Evolutionary conservation across 2,797 vertebrate species (phyloP).

Genomic region (Rachycentron canadum): DNA sequence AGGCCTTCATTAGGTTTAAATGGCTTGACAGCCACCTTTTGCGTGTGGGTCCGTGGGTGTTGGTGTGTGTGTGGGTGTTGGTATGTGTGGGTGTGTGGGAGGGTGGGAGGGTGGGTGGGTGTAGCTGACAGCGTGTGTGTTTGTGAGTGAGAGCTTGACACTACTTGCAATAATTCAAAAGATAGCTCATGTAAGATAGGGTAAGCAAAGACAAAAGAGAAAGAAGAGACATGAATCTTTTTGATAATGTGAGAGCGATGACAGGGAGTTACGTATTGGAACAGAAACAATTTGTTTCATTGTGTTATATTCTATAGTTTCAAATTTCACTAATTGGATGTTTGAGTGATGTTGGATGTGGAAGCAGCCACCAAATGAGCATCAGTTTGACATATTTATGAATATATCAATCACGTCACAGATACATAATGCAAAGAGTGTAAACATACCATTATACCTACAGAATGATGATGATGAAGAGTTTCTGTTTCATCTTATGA

Average conservation of each 20-base stretch:
- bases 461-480: neutral
- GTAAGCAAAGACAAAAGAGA: neutral
- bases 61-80: constrained; percentile 34
- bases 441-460: neutral
- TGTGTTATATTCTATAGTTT: no score
- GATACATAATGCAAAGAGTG: neutral
- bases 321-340: neutral
- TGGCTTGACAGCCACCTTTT: constrained; percentile 59
- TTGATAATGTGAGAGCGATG: neutral
- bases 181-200: constrained; percentile 15
- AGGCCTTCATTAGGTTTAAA: constrained; percentile 76
- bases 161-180: constrained; percentile 4
- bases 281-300: neutral
- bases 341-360: no score
- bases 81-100: constrained; percentile 11
- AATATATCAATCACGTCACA: neutral
- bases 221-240: neutral
- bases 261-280: neutral
- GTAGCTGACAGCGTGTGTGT: no score
- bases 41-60: constrained; percentile 21
- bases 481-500: no score
- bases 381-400: constrained; percentile 1
- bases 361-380: neutral
- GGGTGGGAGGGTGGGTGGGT: no score
- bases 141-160: no score